Evolutionary conservation across 23 tunicate genomes (phyloP).

Genomic region (Oikopleura dioica): DNA sequence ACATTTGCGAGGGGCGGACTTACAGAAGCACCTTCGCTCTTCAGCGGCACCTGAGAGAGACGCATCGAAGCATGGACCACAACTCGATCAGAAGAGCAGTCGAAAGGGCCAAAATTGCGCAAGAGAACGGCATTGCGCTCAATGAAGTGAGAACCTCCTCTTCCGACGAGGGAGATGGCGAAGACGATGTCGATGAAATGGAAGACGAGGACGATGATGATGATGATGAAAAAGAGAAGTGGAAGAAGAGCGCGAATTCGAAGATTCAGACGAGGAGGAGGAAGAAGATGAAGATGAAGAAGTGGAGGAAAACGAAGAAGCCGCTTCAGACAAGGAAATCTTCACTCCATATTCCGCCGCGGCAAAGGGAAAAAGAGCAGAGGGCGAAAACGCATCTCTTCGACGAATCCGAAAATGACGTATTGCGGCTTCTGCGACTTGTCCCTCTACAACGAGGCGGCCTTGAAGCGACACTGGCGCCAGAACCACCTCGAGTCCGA

Average conservation of each 20-base stretch:
- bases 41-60: background rate
- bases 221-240: background rate
- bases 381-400: background rate
- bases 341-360: background rate
- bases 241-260: background rate
- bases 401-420: background rate
- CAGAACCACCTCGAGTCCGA: background rate
- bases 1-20: background rate
- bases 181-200: no score
- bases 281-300: background rate
- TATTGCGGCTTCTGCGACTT: background rate
- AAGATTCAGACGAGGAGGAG: background rate
- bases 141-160: no score
- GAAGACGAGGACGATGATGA: background rate
- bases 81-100: background rate
- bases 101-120: background rate
- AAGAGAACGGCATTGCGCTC: no score
- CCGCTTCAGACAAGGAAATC: background rate
- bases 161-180: no score
- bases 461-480: background rate
- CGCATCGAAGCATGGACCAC: background rate
- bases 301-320: background rate
- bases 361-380: background rate
- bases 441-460: background rate
- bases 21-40: background rate